phyloP scores from a whole-genome alignment of 2,888 invertebrate species.

The Glyphotaelius pellucidus region DNA sequence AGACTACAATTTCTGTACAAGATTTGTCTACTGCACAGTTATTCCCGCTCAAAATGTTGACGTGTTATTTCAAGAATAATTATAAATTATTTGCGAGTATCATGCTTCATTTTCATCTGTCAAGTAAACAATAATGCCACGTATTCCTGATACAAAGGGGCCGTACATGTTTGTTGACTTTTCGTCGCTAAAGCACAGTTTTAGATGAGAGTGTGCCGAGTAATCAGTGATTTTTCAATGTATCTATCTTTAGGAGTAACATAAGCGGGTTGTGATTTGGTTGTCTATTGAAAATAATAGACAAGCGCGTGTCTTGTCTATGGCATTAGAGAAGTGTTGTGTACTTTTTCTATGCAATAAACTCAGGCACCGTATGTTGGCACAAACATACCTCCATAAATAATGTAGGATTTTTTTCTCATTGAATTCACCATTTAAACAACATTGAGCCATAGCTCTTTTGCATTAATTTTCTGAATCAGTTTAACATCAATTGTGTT shows the following conservation, averaged over 20 bases:
- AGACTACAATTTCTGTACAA: not conserved
- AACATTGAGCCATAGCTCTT: not conserved
- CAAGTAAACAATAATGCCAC: not conserved
- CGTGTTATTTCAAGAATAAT: not conserved
- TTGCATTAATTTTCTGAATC: not conserved
- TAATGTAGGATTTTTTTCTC: not conserved
- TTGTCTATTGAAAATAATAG: constrained; percentile 26
- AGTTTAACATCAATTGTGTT: not conserved
- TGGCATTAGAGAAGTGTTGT: not conserved
- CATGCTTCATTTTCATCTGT: not conserved
- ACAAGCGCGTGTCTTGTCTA: not conserved
- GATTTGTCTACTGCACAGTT: not conserved
- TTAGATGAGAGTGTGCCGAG: not conserved
- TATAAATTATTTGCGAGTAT: not conserved
- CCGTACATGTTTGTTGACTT: not conserved
- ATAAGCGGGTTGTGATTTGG: constrained; percentile 29
- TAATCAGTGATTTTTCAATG: constrained; percentile 9
- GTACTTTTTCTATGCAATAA: not conserved
- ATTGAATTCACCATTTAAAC: not conserved
- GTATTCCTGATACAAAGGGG: not conserved
- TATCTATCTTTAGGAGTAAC: constrained; percentile 14
- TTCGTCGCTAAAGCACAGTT: not conserved
- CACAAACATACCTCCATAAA: not conserved
- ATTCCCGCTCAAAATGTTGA: not conserved
- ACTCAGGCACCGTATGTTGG: not conserved